phyloP scores from a whole-genome alignment of 2,113 vertebrate species.

The Catharus fuscescens region DNA sequence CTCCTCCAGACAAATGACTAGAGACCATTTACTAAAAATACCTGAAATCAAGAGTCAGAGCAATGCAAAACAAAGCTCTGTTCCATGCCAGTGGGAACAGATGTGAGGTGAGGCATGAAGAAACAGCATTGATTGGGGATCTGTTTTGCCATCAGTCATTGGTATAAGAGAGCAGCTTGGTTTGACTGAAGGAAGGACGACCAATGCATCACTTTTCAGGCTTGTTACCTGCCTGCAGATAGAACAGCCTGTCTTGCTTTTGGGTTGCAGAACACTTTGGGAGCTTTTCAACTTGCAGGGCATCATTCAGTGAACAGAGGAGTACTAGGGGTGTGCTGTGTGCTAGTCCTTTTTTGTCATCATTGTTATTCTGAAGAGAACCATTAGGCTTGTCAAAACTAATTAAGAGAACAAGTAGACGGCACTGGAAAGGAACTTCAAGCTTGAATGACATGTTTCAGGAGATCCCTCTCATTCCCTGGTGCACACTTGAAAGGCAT shows the following conservation, averaged over 20 bases:
- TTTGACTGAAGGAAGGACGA: neutral
- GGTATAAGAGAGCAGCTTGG: neutral
- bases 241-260: neutral
- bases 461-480: neutral
- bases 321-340: neutral
- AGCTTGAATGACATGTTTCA: constrained; percentile 10
- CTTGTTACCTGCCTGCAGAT: neutral
- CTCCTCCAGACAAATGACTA: neutral
- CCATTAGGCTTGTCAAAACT: constrained; percentile 43
- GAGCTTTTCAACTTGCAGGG: neutral
- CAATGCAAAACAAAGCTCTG: neutral
- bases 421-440: neutral
- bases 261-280: neutral
- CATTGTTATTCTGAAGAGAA: constrained; percentile 1
- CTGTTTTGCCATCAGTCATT: neutral
- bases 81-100: neutral
- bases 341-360: neutral
- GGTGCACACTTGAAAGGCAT: neutral
- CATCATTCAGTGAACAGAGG: neutral
- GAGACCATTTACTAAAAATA: neutral
- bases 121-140: neutral
- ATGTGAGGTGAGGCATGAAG: neutral
- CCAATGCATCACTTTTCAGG: neutral
- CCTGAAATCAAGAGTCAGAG: neutral
- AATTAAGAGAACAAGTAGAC: constrained; percentile 35